Evolutionary conservation across 1,140 invertebrate species (phyloP).

Genomic region (Homalodisca vitripennis): DNA sequence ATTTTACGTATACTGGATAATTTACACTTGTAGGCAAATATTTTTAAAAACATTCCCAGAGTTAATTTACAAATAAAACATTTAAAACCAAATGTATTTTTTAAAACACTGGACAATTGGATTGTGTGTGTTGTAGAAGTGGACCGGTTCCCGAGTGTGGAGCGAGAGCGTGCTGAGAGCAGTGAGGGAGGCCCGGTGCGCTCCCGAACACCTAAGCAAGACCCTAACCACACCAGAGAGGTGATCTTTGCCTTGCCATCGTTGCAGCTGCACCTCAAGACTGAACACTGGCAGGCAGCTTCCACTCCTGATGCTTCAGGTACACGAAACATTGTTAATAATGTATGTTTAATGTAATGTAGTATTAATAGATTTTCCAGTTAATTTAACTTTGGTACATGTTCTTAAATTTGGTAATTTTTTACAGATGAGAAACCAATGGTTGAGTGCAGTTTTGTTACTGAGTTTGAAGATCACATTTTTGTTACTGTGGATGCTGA

Average conservation of each 20-base stretch:
- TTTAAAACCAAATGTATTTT: too few relatives aligned
- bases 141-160: slow-evolving; percentile 84
- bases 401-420: neutral
- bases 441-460: slow-evolving; percentile 95
- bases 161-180: slow-evolving; percentile 61
- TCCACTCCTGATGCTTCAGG: slow-evolving; percentile 68
- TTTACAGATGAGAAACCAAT: slow-evolving; percentile 75
- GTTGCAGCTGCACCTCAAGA: slow-evolving; percentile 89
- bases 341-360: too few relatives aligned
- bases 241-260: slow-evolving; percentile 94
- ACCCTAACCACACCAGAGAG: slow-evolving; percentile 88
- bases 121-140: slow-evolving; percentile 69
- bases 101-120: too few relatives aligned
- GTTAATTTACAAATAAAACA: too few relatives aligned
- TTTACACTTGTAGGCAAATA: too few relatives aligned
- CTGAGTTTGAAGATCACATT: slow-evolving; percentile 98
- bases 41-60: too few relatives aligned
- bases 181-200: slow-evolving; percentile 40
- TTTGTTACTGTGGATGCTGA: slow-evolving; percentile 98
- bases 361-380: too few relatives aligned
- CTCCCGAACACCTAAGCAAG: slow-evolving; percentile 58
- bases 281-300: slow-evolving; percentile 81
- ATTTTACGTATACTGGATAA: too few relatives aligned
- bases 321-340: slow-evolving; percentile 44
- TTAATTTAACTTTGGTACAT: slow-evolving; percentile 39